phyloP scores from a whole-genome alignment of 2,888 invertebrate genomes.

The Chesias legatella region DNA sequence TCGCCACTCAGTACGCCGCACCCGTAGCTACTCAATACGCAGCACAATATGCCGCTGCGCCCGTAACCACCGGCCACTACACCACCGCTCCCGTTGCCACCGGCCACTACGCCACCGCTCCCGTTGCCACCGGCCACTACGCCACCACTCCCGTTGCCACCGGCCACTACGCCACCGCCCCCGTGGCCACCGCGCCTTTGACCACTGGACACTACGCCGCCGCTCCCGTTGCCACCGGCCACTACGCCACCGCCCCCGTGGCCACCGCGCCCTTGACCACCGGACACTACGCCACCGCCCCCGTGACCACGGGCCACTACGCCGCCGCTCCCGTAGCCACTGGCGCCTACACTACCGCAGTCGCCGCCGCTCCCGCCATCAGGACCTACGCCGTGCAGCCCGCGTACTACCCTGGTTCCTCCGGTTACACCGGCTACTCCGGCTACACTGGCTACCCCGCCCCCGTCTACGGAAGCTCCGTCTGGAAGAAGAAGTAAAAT shows the following conservation, averaged over 20 bases:
- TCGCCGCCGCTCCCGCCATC: not conserved
- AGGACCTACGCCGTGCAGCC: slow-evolving; percentile 16
- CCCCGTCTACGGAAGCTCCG: slow-evolving; percentile 10
- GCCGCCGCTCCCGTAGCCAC: not conserved
- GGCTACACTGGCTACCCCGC: not conserved
- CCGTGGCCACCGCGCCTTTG: not conserved
- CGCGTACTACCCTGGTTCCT: slow-evolving; percentile 15
- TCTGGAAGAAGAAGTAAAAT: slow-evolving; percentile 22
- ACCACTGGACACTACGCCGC: slow-evolving; percentile 1
- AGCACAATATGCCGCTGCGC: not conserved
- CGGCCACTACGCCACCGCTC: slow-evolving; percentile 1
- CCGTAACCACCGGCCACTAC: not conserved
- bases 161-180: slow-evolving; percentile 4
- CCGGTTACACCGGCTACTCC: slow-evolving; percentile 1
- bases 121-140: slow-evolving; percentile 2
- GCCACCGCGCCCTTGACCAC: not conserved
- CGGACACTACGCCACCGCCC: not conserved
- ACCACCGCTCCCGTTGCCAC: not conserved
- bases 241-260: slow-evolving; percentile 3
- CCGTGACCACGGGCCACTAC: not conserved
- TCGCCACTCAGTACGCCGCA: not conserved
- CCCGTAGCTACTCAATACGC: slow-evolving; percentile 3
- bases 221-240: slow-evolving; percentile 1
- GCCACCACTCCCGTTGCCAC: not conserved
- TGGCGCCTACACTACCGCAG: not conserved